These are phyloP conservation scores for Leptinotarsa juncta DNA, from an alignment of 2,888 invertebrate species.

Conservation along the genomic window DNA sequence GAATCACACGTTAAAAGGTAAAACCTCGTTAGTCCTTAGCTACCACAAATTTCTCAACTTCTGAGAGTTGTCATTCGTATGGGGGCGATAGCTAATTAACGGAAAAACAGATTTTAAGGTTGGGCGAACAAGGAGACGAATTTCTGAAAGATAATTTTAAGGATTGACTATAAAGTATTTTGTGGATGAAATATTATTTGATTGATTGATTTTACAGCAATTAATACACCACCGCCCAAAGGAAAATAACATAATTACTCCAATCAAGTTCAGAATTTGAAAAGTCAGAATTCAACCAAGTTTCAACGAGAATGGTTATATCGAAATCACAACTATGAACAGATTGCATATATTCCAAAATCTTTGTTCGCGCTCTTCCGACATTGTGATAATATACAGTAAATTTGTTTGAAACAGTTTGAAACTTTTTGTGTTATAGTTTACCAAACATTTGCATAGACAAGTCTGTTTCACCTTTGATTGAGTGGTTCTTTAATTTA, in stretches of 20 bases:
- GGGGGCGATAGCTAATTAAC: no score
- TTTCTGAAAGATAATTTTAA: no score
- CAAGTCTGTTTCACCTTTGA: conserved; percentile 1
- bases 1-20: no score
- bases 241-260: conserved; percentile 11
- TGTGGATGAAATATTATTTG: no score
- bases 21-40: no score
- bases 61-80: no score
- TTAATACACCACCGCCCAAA: conserved; percentile 12
- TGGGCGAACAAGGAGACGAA: no score
- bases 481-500: neutral
- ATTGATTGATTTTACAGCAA: conserved; percentile 10
- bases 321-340: conserved; percentile 5
- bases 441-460: neutral
- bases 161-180: no score
- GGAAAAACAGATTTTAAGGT: no score
- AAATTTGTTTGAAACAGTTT: neutral
- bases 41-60: no score
- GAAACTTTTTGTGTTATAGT: neutral
- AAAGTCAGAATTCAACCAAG: conserved; percentile 13
- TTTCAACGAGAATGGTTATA: conserved; percentile 12
- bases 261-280: conserved; percentile 9
- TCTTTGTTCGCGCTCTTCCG: neutral
- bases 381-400: conserved; percentile 14
- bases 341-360: conserved; percentile 9